Base-by-base conservation (phyloP, 1,140 invertebrate species). In the Palaemon carinicauda region DNA sequence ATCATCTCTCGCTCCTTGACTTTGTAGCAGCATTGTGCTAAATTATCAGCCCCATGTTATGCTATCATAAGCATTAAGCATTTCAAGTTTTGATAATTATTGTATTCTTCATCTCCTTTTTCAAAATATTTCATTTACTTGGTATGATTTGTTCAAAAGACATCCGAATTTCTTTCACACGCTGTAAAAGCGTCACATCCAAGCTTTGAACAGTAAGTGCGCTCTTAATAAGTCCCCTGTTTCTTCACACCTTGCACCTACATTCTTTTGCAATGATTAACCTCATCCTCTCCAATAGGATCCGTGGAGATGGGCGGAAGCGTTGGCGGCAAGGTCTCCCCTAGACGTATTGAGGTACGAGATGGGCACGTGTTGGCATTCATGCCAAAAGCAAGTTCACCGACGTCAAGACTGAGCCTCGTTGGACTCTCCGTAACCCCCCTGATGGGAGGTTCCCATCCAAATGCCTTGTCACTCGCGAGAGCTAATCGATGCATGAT, bases 321-420 rank as follows among this genome's bases (percentile, higher is more conserved):
- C 65, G 14, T 86, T 1, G 19, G 50, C n/a, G 77, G 83, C 29
- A 24, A 41, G 31, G 21, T 80, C 1, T 80, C 15, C 53, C 1
- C 51, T 7, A 56, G 83, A 7, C 41, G 83, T 9, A 75, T 86
- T 9, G 83, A 86, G 52, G 83, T 86, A 14, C 24, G 83, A 21
- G 83, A 86, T 52, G 83, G 77, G 19, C 83, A 86, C 69, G 56
- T 86, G 31, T 15, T 86, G 50, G 77, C 83, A 14, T 86, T 71
- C 78, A 60, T 86, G 15, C 65, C 65, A 1, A 31, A 50, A 14
- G 60, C 77, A 50, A 51, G 65, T 41, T 41, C 83, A 1, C 77
- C 83, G n/a, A 24, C 83, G n/a, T 80, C 83, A 10, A 69, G 65
- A 17, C 56, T 86, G 7, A 52, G 24, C 9, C 51, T 86, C 10